Base-by-base conservation (phyloP, 2,888 invertebrate genomes). In the Theristus sp. region DNA sequence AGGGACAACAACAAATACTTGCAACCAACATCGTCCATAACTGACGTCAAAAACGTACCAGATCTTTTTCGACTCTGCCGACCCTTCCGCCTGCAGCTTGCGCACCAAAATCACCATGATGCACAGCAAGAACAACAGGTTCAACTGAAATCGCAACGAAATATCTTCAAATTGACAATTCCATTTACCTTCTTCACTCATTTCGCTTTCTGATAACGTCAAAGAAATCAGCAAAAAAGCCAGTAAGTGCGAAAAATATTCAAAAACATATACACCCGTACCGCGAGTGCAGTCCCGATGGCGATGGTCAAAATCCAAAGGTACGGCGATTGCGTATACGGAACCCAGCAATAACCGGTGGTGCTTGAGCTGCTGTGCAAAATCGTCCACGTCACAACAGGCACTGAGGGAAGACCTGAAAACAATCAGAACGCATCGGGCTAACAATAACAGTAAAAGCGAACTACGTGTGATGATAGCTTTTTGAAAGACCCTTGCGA, bases 51-150 rank as follows among this genome's bases (percentile, higher is more conserved):
- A n/a, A 38, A 27, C 65, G 60, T 26, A 71, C 70, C 78, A 75
- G 52, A 77, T 74, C 65, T 76, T 73, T 61, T 73, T 73, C 20
- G 75, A 74, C 65, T 78, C 78, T 30, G 76, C 70, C 13, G 75
- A 72, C 64, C 76, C 77, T 65, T 77, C 76, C 1, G 76, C 74
- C 57, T 76, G 65, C 29, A 78, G 68, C 65, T 78, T 78, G 52
- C 75, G 76, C 10, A 78, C 74, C 57, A 78, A 67, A 38, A 78
- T 76, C 28, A 75, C 68, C 52, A 78, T 75, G 49, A 78, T 77
- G 63, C 73, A 75, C 30, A 77, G 68, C 30, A 78, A 70, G 64
- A 78, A 76, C 27, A 77, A 65, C 26, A 75, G 65, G 65, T 78
- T 78, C 59, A 77, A 68, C 77, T 78, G 71, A 57, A 74, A 71